Percentiles rank a stretch among this genome's conserved stretches.
Evolutionary conservation across 2,888 invertebrate species (phyloP).

Genomic region (Limnephilus auricula): DNA sequence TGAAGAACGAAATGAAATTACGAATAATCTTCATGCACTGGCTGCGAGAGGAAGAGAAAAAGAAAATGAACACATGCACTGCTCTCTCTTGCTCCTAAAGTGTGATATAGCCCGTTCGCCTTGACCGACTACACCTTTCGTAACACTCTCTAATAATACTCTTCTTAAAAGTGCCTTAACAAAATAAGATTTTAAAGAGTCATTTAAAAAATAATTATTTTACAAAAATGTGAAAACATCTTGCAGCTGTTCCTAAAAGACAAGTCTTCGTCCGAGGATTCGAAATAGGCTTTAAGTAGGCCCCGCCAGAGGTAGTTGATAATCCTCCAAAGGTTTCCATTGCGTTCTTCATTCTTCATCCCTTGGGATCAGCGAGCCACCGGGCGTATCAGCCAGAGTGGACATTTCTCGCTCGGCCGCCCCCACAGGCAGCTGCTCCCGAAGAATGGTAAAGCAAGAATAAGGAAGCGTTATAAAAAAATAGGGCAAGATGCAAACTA

Average conservation of each 20-base stretch:
- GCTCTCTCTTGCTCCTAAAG: too few species aligned
- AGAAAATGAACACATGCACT: too few species aligned
- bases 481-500: slow-evolving; percentile 53
- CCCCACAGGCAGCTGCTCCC: slow-evolving; percentile 54
- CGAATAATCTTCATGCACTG: too few species aligned
- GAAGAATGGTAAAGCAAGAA: slow-evolving; percentile 36
- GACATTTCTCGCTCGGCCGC: slow-evolving; percentile 60
- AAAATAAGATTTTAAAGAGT: too few species aligned
- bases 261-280: background rate
- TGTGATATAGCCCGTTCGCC: too few species aligned
- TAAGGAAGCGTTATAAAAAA: slow-evolving; percentile 50
- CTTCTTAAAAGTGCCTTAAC: too few species aligned
- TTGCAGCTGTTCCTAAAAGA: background rate
- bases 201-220: too few species aligned
- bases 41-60: too few species aligned
- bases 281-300: background rate
- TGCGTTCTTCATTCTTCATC: background rate
- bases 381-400: slow-evolving; percentile 61
- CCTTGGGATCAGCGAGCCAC: slow-evolving; percentile 32
- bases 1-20: too few species aligned
- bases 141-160: too few species aligned
- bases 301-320: background rate
- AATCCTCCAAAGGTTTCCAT: background rate
- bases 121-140: too few species aligned
- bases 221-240: too few species aligned